Percentiles rank a stretch among this genome's conserved stretches.
These are phyloP conservation scores for Lithophane semibrunnea DNA, from an alignment of 2,888 invertebrate genomes.

Conservation along the genomic window DNA sequence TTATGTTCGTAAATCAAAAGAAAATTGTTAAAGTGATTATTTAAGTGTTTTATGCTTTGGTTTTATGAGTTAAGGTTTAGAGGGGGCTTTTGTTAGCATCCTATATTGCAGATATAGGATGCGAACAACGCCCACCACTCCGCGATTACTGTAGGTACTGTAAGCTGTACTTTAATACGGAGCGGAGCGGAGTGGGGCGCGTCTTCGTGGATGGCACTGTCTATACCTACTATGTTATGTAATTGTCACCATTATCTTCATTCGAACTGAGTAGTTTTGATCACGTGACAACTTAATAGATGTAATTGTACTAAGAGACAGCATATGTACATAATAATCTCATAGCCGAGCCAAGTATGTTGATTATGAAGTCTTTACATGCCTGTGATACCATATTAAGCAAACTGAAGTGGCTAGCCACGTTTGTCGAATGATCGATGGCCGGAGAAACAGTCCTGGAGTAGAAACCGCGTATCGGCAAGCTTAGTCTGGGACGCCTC, in stretches of 20 bases:
- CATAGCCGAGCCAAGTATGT: background rate
- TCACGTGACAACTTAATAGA: background rate
- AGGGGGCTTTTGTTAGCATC: background rate
- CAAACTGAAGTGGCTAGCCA: too few species aligned
- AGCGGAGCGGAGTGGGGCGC: too few species aligned
- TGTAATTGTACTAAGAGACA: background rate
- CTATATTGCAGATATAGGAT: background rate
- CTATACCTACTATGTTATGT: background rate
- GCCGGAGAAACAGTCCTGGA: too few species aligned
- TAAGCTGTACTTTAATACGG: too few species aligned
- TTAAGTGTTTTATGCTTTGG: constrained; percentile 28
- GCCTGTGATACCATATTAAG: background rate
- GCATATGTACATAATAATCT: background rate
- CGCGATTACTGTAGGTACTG: too few species aligned
- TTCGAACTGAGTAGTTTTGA: background rate
- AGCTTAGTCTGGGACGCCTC: too few species aligned
- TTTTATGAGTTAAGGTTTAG: constrained; percentile 10
- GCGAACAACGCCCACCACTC: too few species aligned
- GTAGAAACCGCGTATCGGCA: too few species aligned
- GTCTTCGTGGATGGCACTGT: too few species aligned
- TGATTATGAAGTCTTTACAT: background rate
- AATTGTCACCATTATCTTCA: background rate
- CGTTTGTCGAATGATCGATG: too few species aligned
- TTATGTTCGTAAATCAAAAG: constrained; percentile 42
- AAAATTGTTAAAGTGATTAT: constrained; percentile 45